Conservation (phyloP, 2,113 vertebrate species). For the Todiramphus saurophagus region DNA sequence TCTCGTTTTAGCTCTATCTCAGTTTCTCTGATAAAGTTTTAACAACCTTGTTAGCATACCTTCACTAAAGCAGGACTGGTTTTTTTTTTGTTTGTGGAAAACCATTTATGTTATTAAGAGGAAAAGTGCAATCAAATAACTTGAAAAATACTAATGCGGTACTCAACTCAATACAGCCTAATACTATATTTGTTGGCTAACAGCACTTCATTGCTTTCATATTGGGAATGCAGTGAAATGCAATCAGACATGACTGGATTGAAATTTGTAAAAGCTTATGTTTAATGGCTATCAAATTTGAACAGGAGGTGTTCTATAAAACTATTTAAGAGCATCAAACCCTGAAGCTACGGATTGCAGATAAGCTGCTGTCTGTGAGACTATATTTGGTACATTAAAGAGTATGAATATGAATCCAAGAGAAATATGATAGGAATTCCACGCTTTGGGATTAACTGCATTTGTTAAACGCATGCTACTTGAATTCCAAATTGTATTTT, state of each 20-base stretch:
- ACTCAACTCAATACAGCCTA: background rate
- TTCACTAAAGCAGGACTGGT: background rate
- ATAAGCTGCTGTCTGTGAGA: constrained; percentile 25
- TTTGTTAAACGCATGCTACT: background rate
- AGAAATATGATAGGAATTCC: constrained; percentile 12
- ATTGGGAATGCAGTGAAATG: constrained; percentile 1
- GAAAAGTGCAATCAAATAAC: background rate
- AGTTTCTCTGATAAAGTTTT: background rate
- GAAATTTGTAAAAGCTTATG: background rate
- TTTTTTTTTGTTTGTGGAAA: background rate
- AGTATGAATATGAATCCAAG: background rate
- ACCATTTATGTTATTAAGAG: background rate
- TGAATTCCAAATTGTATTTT: constrained; percentile 22
- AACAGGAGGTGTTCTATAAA: constrained; percentile 16
- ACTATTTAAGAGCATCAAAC: constrained; percentile 2
- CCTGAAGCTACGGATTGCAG: constrained; percentile 20
- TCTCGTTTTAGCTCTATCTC: background rate
- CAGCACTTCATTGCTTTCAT: background rate
- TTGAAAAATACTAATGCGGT: background rate
- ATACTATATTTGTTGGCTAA: background rate
- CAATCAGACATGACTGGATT: background rate
- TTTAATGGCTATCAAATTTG: constrained; percentile 52
- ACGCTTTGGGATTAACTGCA: background rate
- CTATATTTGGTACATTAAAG: constrained; percentile 13
- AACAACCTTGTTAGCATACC: background rate